Evolutionary conservation across 2,797 vertebrate species (phyloP).

Genomic region (Rhincodon typus): DNA sequence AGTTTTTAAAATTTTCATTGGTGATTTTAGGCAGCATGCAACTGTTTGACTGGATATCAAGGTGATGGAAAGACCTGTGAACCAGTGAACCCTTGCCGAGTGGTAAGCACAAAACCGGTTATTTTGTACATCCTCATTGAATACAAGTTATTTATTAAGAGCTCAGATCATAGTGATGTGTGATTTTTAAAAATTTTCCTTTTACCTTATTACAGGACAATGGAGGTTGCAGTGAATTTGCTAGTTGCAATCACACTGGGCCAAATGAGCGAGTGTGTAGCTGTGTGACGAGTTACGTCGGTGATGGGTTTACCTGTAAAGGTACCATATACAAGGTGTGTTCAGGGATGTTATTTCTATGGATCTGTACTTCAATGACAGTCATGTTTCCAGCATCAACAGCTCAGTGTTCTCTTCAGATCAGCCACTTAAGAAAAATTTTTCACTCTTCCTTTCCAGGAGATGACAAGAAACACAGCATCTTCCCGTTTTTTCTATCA

Average conservation of each 20-base stretch:
- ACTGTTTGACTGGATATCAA: constrained; percentile 64
- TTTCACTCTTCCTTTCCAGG: constrained; percentile 54
- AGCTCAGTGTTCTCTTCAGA: not conserved
- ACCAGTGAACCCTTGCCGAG: constrained; percentile 63
- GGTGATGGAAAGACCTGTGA: constrained; percentile 70
- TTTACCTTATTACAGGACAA: constrained; percentile 62
- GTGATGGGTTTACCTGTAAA: constrained; percentile 74
- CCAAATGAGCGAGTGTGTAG: constrained; percentile 64
- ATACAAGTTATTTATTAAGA: not conserved
- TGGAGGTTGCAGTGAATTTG: constrained; percentile 70
- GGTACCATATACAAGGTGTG: constrained; percentile 68
- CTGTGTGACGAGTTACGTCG: constrained; percentile 58
- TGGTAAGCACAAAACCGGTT: constrained; percentile 54
- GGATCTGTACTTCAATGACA: not conserved
- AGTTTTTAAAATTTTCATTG: constrained; percentile 8
- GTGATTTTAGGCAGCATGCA: constrained; percentile 66
- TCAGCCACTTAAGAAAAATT: not conserved
- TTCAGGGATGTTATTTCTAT: constrained; percentile 36
- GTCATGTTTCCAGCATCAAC: too few species aligned
- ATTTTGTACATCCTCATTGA: not conserved
- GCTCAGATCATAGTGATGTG: not conserved
- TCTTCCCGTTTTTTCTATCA: constrained; percentile 59
- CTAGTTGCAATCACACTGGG: constrained; percentile 67
- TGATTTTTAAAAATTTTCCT: too few species aligned
- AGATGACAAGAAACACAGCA: constrained; percentile 54